Percentiles rank a stretch among this genome's conserved stretches.
Evolutionary conservation across 2,888 invertebrate species (phyloP).

Genomic region (Harmothoe impar): DNA sequence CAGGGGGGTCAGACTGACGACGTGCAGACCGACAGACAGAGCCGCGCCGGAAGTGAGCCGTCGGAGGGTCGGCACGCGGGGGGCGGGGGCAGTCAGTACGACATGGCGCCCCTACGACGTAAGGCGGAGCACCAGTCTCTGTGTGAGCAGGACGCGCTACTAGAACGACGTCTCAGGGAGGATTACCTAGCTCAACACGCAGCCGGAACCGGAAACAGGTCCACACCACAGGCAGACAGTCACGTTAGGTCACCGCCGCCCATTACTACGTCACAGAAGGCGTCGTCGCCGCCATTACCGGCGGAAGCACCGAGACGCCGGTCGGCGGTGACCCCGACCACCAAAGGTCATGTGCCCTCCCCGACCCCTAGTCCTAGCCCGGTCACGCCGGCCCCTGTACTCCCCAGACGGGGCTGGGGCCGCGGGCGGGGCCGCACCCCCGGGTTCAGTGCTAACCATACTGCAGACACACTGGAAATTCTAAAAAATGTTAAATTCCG

Average conservation of each 20-base stretch:
- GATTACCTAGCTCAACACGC: background rate
- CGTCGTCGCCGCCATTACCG: background rate
- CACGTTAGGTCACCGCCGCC: background rate
- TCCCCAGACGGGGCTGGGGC: background rate
- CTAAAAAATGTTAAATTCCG: constrained; percentile 56
- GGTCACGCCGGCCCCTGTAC: background rate
- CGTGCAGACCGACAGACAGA: constrained; percentile 4
- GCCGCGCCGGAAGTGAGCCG: constrained; percentile 62
- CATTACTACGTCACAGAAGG: background rate
- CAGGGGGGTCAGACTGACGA: background rate
- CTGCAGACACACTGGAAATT: constrained; percentile 45
- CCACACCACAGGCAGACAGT: background rate
- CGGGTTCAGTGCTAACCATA: constrained; percentile 26
- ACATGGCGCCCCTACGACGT: background rate
- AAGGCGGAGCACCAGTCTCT: background rate
- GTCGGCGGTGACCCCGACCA: background rate
- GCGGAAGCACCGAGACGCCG: background rate
- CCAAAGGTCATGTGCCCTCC: background rate
- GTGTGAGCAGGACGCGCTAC: constrained; percentile 39
- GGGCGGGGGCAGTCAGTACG: background rate
- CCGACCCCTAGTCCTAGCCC: background rate
- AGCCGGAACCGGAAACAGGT: background rate
- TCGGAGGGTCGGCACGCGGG: constrained; percentile 60
- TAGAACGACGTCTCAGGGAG: constrained; percentile 62
- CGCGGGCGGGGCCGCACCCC: background rate